Evolutionary conservation across 2,797 vertebrate genomes (phyloP).

Genomic region (Xyrichtys novacula): DNA sequence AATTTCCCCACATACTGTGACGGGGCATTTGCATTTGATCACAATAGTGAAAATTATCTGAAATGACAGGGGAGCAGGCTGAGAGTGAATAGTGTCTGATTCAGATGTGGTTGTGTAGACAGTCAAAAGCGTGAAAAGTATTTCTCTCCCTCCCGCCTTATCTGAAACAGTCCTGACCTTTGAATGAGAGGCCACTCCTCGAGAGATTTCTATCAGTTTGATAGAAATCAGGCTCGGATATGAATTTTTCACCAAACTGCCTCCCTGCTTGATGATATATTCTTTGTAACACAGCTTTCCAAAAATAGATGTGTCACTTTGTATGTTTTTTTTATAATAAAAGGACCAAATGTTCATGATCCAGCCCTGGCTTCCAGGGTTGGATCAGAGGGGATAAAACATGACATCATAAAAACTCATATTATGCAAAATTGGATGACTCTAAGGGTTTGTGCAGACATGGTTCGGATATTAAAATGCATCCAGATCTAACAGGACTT

Average conservation of each 20-base stretch:
- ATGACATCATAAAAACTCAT: constrained; percentile 5
- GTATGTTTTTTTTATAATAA: constrained; percentile 12
- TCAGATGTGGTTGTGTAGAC: constrained; percentile 25
- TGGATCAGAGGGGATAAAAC: constrained; percentile 6
- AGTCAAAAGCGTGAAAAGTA: too few relatives aligned
- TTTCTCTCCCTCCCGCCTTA: neutral
- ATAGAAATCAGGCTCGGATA: constrained; percentile 5
- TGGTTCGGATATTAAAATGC: constrained; percentile 12
- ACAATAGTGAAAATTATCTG: constrained; percentile 27
- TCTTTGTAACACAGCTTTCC: neutral
- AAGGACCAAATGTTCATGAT: constrained; percentile 17
- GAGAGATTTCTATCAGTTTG: constrained; percentile 20
- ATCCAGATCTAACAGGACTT: constrained; percentile 21
- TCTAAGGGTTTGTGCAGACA: constrained; percentile 3
- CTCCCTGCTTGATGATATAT: neutral
- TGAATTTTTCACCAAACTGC: constrained; percentile 11
- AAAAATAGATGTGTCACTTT: constrained; percentile 28
- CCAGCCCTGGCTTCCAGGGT: constrained; percentile 14
- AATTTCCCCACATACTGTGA: constrained; percentile 18
- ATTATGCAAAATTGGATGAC: constrained; percentile 23
- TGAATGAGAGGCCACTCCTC: constrained; percentile 25
- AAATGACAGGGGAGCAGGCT: constrained; percentile 35
- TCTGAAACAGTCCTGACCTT: constrained; percentile 36
- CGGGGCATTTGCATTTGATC: constrained; percentile 30
- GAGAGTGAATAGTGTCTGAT: constrained; percentile 3